A percentile compares a stretch with the other conserved stretches of the same genome.
These are phyloP conservation scores for Melanaphis sacchari DNA, from an alignment of 1,140 invertebrate genomes.

Conservation along the genomic window DNA sequence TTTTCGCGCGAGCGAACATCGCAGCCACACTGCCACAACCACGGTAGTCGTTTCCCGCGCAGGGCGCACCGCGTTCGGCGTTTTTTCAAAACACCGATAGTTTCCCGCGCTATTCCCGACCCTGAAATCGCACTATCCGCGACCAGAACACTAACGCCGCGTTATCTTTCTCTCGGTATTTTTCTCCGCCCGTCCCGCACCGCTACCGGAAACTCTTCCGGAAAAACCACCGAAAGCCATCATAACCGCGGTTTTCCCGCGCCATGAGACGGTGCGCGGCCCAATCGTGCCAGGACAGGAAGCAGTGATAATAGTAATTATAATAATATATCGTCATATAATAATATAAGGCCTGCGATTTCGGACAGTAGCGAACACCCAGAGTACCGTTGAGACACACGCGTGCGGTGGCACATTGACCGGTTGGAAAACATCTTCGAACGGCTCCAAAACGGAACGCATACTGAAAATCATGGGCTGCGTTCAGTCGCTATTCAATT, in stretches of 20 bases:
- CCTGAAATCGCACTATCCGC: no score
- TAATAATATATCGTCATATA: no score
- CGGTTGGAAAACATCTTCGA: not conserved
- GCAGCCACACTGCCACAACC: not conserved
- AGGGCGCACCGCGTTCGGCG: conserved; percentile 1
- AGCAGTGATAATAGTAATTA: not conserved
- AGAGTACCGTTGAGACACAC: not conserved
- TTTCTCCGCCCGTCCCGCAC: no score
- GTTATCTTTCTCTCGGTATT: no score
- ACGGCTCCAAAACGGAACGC: not conserved
- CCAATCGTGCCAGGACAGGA: not conserved
- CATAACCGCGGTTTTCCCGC: not conserved
- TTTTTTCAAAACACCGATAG: not conserved
- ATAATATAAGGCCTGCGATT: no score
- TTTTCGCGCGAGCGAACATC: not conserved
- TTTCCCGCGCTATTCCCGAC: not conserved
- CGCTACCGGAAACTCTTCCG: no score
- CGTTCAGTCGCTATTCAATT: conserved; percentile 27
- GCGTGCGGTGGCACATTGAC: not conserved
- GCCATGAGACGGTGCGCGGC: not conserved
- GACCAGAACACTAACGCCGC: no score
- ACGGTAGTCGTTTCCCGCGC: conserved; percentile 8
- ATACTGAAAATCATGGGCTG: not conserved
- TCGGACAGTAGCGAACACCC: not conserved
- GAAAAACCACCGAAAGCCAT: no score